A percentile compares a stretch with the other conserved stretches of the same genome.
These are phyloP conservation scores for Acrocephalus kingi DNA, from an alignment of 2,113 vertebrate species.

Conservation along the genomic window DNA sequence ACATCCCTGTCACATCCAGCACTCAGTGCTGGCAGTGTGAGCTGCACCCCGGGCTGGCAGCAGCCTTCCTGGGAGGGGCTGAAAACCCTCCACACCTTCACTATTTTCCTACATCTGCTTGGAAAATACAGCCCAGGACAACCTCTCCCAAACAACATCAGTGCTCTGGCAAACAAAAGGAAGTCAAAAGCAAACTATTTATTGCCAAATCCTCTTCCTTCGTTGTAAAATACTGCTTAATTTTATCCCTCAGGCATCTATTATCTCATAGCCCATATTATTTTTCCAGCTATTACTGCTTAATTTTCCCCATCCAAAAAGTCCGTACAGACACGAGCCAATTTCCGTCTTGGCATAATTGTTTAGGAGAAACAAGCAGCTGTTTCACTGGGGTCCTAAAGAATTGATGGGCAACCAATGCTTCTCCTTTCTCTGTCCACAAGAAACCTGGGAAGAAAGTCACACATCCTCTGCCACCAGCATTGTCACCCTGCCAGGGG, in stretches of 20 bases:
- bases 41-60: not conserved
- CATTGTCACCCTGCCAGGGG: not conserved
- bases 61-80: not conserved
- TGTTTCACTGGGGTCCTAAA: slow-evolving; percentile 39
- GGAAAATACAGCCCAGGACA: not conserved
- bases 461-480: not conserved
- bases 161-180: not conserved
- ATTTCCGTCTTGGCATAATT: slow-evolving; percentile 37
- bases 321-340: slow-evolving; percentile 14
- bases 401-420: not conserved
- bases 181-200: slow-evolving; percentile 42
- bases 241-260: slow-evolving; percentile 61
- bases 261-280: slow-evolving; percentile 57
- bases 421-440: not conserved
- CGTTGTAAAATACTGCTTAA: slow-evolving; percentile 41
- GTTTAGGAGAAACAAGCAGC: slow-evolving; percentile 59
- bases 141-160: not conserved
- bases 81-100: not conserved
- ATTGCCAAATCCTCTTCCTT: slow-evolving; percentile 56
- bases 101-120: not conserved
- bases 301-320: slow-evolving; percentile 37
- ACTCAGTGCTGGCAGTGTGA: accelerated
- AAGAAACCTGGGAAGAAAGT: not conserved
- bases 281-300: slow-evolving; percentile 54
- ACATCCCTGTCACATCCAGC: not conserved